phyloP scores from a whole-genome alignment of 1,140 invertebrate genomes.

The Drosophila sturtevanti region DNA sequence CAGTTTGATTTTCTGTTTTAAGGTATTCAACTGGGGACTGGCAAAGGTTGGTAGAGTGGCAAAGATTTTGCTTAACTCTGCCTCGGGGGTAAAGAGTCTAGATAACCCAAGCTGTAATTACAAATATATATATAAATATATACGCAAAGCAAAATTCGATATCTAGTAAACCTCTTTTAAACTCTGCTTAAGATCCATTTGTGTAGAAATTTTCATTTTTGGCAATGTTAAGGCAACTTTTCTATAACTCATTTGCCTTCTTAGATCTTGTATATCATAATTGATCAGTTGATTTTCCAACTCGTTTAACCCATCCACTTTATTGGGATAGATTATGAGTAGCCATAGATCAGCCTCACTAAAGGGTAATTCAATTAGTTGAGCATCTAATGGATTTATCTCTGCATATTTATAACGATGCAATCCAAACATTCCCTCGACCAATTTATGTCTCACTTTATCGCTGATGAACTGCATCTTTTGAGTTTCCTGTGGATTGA shows the following conservation, averaged over 20 bases:
- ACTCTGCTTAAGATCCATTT: constrained; percentile 26
- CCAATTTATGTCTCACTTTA: constrained; percentile 24
- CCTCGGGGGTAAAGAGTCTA: constrained; percentile 52
- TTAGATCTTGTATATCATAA: constrained; percentile 40
- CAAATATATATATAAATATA: background rate
- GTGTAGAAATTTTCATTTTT: constrained; percentile 45
- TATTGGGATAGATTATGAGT: constrained; percentile 51
- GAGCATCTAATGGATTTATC: constrained; percentile 43
- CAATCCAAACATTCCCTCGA: constrained; percentile 58
- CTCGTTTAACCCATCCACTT: constrained; percentile 24
- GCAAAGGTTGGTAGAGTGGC: constrained; percentile 57
- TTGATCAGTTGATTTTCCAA: constrained; percentile 46
- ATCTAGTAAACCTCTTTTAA: constrained; percentile 60
- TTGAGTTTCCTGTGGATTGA: constrained; percentile 54
- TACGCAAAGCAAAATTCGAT: no score
- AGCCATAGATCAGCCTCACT: constrained; percentile 38
- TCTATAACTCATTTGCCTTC: constrained; percentile 32
- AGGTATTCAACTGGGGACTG: constrained; percentile 55
- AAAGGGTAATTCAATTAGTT: constrained; percentile 54
- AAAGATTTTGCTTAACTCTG: constrained; percentile 52
- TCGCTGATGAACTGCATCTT: constrained; percentile 51
- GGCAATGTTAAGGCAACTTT: constrained; percentile 60
- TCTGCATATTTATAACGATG: constrained; percentile 57
- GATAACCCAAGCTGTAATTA: constrained; percentile 46
- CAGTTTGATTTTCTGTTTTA: constrained; percentile 47